Conservation (phyloP, 2,888 invertebrate species). For the Sylvicola fuscatus region DNA sequence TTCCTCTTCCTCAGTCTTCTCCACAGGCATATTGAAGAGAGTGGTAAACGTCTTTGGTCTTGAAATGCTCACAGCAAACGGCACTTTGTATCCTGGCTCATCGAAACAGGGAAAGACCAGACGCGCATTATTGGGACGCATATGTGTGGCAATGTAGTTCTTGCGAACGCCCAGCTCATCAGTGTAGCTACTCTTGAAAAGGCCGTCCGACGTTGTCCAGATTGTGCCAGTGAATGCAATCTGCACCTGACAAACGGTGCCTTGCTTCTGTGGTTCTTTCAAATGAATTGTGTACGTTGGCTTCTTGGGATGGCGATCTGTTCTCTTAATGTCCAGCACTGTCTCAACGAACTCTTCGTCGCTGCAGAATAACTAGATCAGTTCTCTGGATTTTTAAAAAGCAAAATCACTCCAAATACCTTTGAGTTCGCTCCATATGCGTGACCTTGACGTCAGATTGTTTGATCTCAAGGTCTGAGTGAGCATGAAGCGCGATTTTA, state of each 20-base stretch:
- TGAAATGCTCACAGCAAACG: conserved; percentile 40
- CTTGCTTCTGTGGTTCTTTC: conserved; percentile 32
- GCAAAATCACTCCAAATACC: neutral
- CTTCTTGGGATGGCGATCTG: conserved; percentile 35
- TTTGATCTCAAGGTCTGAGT: conserved; percentile 38
- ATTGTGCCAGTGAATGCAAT: conserved; percentile 44
- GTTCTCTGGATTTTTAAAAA: neutral
- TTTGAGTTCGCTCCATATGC: conserved; percentile 13
- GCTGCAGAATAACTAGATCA: conserved; percentile 8
- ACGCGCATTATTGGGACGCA: conserved; percentile 53
- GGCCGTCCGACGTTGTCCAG: conserved; percentile 39
- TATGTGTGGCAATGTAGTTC: conserved; percentile 43
- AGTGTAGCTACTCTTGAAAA: conserved; percentile 46
- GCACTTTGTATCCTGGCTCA: conserved; percentile 54
- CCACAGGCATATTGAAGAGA: conserved; percentile 13
- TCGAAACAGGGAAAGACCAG: conserved; percentile 65
- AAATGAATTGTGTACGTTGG: conserved; percentile 38
- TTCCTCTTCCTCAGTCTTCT: conserved; percentile 29
- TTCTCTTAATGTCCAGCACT: conserved; percentile 17
- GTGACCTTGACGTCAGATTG: conserved; percentile 28
- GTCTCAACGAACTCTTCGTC: conserved; percentile 7
- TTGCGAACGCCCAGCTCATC: conserved; percentile 23
- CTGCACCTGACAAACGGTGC: conserved; percentile 36
- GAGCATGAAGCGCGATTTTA: conserved; percentile 42
- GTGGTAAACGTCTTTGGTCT: conserved; percentile 35